phyloP scores from a whole-genome alignment of 2,113 vertebrate species.

The Pongo pygmaeus region DNA sequence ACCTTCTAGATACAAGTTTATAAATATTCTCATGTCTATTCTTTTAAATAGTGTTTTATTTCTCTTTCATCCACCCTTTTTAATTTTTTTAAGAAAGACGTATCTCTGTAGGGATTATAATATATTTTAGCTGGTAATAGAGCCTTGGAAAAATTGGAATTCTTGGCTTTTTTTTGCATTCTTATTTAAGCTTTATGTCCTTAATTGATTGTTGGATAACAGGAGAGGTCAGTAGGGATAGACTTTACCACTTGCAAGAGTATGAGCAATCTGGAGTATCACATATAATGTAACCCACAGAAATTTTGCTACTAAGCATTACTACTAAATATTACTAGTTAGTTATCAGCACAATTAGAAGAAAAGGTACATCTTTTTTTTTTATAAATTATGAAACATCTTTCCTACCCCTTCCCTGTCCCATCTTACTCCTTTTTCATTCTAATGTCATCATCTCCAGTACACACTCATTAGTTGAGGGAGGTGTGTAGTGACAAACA shows the following conservation, averaged over 20 bases:
- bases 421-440: fast-evolving
- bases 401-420: background rate
- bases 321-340: background rate
- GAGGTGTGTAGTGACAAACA: background rate
- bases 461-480: fast-evolving
- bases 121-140: background rate
- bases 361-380: background rate
- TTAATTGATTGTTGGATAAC: background rate
- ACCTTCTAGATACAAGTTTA: background rate
- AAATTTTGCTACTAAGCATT: background rate
- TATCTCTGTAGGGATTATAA: background rate
- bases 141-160: background rate
- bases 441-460: background rate
- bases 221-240: too few species aligned
- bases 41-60: background rate
- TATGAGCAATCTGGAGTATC: background rate
- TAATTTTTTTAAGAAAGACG: background rate
- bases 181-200: background rate
- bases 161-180: background rate
- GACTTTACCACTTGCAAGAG: background rate
- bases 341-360: background rate
- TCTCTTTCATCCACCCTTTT: too few species aligned
- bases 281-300: background rate
- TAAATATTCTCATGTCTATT: background rate
- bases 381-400: background rate